A percentile compares a stretch with the other conserved stretches of the same genome.
Conservation (phyloP, 2,797 vertebrate genomes). For the Hydrophis major region DNA sequence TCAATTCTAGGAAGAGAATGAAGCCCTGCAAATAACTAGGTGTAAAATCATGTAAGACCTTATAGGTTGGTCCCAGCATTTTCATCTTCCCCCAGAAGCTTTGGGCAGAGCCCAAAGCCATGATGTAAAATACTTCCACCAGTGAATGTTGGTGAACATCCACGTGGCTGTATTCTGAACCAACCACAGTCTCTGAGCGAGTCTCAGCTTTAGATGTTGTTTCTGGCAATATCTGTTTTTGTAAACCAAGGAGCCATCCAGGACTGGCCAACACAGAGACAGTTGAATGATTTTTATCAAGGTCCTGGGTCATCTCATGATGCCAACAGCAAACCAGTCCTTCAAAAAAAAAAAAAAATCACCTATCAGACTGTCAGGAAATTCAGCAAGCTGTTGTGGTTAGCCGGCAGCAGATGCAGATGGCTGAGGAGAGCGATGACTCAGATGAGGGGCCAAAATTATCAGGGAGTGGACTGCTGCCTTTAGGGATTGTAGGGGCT, state of each 20-base stretch:
- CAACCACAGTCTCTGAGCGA: background rate
- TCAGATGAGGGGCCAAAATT: too few species aligned
- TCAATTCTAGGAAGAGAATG: background rate
- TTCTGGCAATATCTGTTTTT: background rate
- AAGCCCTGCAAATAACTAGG: background rate
- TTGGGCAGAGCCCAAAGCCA: background rate
- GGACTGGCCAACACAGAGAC: background rate
- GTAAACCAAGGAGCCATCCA: background rate
- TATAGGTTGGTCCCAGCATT: background rate
- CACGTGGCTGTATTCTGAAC: background rate
- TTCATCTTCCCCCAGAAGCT: background rate
- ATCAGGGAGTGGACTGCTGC: too few species aligned
- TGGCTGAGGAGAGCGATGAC: too few species aligned
- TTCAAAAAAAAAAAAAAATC: background rate
- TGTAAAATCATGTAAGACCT: background rate
- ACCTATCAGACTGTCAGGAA: background rate
- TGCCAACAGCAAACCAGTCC: background rate
- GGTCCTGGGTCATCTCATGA: background rate
- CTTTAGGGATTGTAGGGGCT: too few species aligned
- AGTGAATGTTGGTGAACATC: background rate
- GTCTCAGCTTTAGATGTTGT: background rate
- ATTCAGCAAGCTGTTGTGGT: background rate
- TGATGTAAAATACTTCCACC: background rate
- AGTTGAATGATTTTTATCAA: background rate
- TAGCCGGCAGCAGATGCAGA: too few species aligned